Conservation (phyloP, 2,797 vertebrate species). For the Moxostoma hubbsi region DNA sequence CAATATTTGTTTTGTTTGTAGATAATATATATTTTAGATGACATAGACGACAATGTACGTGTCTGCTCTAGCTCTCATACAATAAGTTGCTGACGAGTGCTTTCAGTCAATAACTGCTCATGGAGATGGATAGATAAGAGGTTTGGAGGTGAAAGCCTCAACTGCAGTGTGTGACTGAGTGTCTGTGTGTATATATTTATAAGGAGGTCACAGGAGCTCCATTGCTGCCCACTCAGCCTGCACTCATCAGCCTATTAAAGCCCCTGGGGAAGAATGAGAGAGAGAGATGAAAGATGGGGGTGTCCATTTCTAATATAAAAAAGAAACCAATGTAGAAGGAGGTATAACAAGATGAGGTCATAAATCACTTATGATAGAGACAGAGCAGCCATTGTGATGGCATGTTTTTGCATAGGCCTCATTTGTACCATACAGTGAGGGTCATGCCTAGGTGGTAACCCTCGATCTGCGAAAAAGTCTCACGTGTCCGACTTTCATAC, state of each 20-base stretch:
- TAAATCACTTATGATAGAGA: slow-evolving; percentile 74
- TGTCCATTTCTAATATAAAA: slow-evolving; percentile 37
- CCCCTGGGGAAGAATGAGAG: slow-evolving; percentile 66
- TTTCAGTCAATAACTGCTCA: slow-evolving; percentile 64
- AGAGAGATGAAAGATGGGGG: slow-evolving; percentile 27
- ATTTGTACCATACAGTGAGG: neutral
- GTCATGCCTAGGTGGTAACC: neutral
- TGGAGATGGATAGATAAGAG: slow-evolving; percentile 74
- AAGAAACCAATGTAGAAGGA: slow-evolving; percentile 54
- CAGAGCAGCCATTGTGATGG: slow-evolving; percentile 51
- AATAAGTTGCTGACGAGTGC: slow-evolving; percentile 50
- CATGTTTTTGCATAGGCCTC: slow-evolving; percentile 51
- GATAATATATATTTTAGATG: neutral
- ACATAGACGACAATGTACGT: neutral
- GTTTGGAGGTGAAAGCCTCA: slow-evolving; percentile 67
- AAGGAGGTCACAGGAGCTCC: slow-evolving; percentile 65
- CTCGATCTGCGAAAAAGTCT: no score
- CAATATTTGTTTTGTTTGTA: slow-evolving; percentile 11
- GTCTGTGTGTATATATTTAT: slow-evolving; percentile 35
- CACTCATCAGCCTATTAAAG: slow-evolving; percentile 85
- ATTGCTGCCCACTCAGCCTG: slow-evolving; percentile 67
- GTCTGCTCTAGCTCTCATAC: slow-evolving; percentile 6
- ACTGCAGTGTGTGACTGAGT: slow-evolving; percentile 25
- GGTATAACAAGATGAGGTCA: slow-evolving; percentile 81
- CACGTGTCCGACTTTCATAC: no score